Base-by-base conservation (phyloP, 1,140 invertebrate species). In the Glossosoma conforme region DNA sequence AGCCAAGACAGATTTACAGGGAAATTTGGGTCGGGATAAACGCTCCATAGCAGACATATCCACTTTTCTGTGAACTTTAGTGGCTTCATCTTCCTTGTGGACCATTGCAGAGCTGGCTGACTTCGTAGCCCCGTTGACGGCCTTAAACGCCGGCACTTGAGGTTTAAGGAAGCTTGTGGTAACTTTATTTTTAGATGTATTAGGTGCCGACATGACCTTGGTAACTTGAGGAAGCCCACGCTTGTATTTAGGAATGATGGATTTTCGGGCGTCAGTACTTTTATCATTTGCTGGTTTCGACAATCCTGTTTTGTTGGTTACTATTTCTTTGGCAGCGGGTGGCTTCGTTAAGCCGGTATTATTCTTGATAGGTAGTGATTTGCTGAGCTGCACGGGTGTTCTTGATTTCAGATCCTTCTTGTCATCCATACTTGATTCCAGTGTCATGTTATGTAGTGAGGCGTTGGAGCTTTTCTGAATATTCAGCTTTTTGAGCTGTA, bases 401-500 rank as follows among this genome's bases (percentile, higher is more conserved):
- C 24, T 28, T 28, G 6, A 28, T 28, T 8, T 28, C n/a, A 8
- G 24, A 28, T 28, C n/a, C n/a, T 28, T 28, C n/a, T 6, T 28
- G n/a, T 28, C 6, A 28, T 28, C 25, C 6, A 28, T 28, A 28
- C 25, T 28, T 8, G n/a, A n/a, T 28, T 28, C n/a, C 25, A 28
- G 6, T 6, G 6, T n/a, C 6, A 28, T 28, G n/a, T 4, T 30
- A 22, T 38, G 24, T 35, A 14, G 10, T 37, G 35, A 19, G 11
- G 19, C 22, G 15, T 35, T 5, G 13, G 8, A n/a, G 30, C 40
- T 38, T 19, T 47, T 47, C 15, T 38, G 28, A 17, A 47, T 38
- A 47, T 47, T 47, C 35, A 22, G 24, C 18, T 37, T 47, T 30
- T 47, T 47, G 2, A 47, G 21, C 45, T 47, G 36, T 13, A 35